phyloP scores from a whole-genome alignment of 2,797 vertebrate genomes.

The Acanthiza pusilla region DNA sequence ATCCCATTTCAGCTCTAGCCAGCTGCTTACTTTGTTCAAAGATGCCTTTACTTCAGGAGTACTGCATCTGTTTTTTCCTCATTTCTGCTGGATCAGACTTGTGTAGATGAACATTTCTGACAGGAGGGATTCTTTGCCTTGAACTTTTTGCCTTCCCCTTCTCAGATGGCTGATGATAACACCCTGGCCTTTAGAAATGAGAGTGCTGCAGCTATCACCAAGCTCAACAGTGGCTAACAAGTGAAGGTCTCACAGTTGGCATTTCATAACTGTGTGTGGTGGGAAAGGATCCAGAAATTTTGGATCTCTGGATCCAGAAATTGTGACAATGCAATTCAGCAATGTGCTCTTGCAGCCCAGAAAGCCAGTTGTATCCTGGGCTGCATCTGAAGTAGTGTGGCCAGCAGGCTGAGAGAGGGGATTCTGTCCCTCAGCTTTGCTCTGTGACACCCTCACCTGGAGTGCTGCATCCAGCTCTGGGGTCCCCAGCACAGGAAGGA shows the following conservation, averaged over 20 bases:
- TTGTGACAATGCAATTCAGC: background rate
- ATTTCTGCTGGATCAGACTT: background rate
- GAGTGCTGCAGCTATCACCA: background rate
- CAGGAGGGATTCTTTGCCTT: background rate
- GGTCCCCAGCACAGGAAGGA: background rate
- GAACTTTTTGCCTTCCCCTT: background rate
- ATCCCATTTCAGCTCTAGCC: background rate
- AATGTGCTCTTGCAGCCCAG: background rate
- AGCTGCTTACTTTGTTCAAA: background rate
- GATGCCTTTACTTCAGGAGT: background rate
- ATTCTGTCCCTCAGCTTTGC: background rate
- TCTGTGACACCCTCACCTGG: background rate
- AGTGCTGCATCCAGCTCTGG: background rate
- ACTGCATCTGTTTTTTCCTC: background rate
- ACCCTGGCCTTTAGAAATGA: background rate
- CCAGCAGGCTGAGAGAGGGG: accelerated
- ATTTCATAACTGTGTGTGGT: conserved; percentile 1
- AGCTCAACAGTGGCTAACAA: background rate
- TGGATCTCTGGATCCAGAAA: conserved; percentile 15
- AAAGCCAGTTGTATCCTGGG: accelerated
- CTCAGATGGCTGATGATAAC: background rate
- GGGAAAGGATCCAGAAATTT: no score
- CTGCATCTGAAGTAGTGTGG: background rate
- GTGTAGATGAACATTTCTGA: background rate
- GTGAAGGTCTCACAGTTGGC: background rate